Base-by-base conservation (phyloP, 53 echinoderm and acorn worm genomes). In the Holothuria leucospilota region DNA sequence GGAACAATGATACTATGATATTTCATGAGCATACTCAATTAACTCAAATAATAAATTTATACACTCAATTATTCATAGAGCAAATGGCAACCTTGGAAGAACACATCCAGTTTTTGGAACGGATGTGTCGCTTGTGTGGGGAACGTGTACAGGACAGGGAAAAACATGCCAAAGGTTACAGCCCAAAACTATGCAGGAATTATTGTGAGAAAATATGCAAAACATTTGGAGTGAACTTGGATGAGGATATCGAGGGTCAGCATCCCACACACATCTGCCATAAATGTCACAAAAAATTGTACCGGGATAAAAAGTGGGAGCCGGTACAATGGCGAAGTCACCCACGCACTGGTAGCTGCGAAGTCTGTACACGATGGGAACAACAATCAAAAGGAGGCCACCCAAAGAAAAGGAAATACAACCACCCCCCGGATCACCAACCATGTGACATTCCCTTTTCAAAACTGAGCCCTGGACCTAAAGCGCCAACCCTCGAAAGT, bases 71-170 rank as follows among this genome's bases (percentile, higher is more conserved):
- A 42, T 42, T 42, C 9, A 42, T 42, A 42, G 5, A 52, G 52
- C 52, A 52, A 52, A 72, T 72, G 72, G 72, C 72, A 72, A 72
- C 39, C 72, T 38, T 72, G 72, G 72, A 72, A 4, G 42, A 72
- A 72, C 72, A 72, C 21, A 21, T 34, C 42, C 15, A 41, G 2
- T 72, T 72, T 72, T 72, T 38, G 72, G 0, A 39, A 6, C 34
- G 39, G 42, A 72, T 72, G 72, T 72, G 39, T 18, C 72, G 72
- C 34, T 41, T 72, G 16, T 72, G 72, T 21, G 72, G 72, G 21
- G 72, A 72, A 10, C 72, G 39, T 39, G 72, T 41, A 6, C 72
- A 72, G 7, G 20, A 9, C 72, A 72, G 42, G 38, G n/a, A 13
- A 34, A 10, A 72, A 23, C 72, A 72, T 72, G 72, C 72, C 39